These are phyloP conservation scores for Entomobrya proxima DNA, from an alignment of 2,888 invertebrate genomes.

Conservation along the genomic window DNA sequence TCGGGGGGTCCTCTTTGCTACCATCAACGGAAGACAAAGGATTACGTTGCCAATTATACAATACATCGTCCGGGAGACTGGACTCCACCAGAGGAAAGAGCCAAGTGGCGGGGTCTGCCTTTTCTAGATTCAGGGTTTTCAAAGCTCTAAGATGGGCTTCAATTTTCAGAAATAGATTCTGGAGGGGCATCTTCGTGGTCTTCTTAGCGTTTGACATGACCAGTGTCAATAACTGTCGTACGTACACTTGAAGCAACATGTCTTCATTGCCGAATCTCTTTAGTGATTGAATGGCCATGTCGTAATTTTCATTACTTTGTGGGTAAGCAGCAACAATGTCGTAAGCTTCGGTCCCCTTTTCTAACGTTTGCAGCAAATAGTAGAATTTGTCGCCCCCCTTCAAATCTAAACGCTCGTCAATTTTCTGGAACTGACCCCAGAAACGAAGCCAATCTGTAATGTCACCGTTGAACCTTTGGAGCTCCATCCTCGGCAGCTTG, in stretches of 20 bases:
- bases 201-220: background rate
- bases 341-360: background rate
- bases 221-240: background rate
- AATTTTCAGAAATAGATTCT: background rate
- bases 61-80: background rate
- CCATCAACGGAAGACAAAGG: slow-evolving; percentile 1
- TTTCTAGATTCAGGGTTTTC: too few relatives aligned
- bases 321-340: background rate
- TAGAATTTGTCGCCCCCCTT: slow-evolving; percentile 7
- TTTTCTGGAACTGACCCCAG: slow-evolving; percentile 75
- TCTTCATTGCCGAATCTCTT: slow-evolving; percentile 17
- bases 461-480: slow-evolving; percentile 74
- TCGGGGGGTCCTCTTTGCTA: background rate
- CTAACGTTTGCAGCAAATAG: background rate
- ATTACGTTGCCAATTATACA: background rate
- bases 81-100: slow-evolving; percentile 51
- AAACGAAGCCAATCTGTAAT: slow-evolving; percentile 74
- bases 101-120: too few relatives aligned
- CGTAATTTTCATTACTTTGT: background rate
- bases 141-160: too few relatives aligned
- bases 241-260: slow-evolving; percentile 7
- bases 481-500: slow-evolving; percentile 70
- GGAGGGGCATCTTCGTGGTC: background rate
- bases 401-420: slow-evolving; percentile 71
- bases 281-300: background rate